A percentile compares a stretch with the other conserved stretches of the same genome.
Evolutionary conservation across 1,140 invertebrate genomes (phyloP).

Genomic region (Diachasma alloeum): DNA sequence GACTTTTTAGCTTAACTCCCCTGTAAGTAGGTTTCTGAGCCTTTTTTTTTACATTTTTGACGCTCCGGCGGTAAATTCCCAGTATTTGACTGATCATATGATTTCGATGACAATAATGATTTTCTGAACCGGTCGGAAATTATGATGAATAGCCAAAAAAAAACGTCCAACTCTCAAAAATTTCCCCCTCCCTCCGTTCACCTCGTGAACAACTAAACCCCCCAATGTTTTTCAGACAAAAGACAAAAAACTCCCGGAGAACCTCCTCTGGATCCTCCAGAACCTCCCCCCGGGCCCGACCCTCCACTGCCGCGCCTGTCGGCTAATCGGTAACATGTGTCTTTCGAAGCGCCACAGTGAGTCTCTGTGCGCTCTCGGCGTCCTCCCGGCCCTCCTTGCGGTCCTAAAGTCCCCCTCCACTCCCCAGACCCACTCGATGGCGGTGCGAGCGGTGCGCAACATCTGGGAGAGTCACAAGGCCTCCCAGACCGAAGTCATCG

Average conservation of each 20-base stretch:
- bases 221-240: conserved; percentile 40
- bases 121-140: too few relatives aligned
- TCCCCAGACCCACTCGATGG: conserved; percentile 48
- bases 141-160: too few relatives aligned
- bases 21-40: too few relatives aligned
- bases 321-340: conserved; percentile 55
- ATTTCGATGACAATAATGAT: too few relatives aligned
- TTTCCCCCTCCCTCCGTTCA: too few relatives aligned
- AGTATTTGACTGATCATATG: too few relatives aligned
- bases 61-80: too few relatives aligned
- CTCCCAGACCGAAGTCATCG: conserved; percentile 48
- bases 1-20: too few relatives aligned
- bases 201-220: background rate
- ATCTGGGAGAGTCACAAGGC: conserved; percentile 49
- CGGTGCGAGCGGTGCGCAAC: conserved; percentile 53
- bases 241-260: conserved; percentile 43
- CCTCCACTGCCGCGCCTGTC: conserved; percentile 54
- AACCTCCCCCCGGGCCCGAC: conserved; percentile 40
- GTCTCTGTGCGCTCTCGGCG: conserved; percentile 46
- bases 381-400: conserved; percentile 37
- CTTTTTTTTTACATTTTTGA: too few relatives aligned
- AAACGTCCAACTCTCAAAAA: too few relatives aligned
- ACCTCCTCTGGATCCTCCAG: conserved; percentile 49
- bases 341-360: conserved; percentile 50
- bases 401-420: conserved; percentile 39